Evolutionary conservation across 2,888 invertebrate genomes (phyloP), one percentile per base, ranked within the genome.

Genomic region (Andrena marginata): DNA sequence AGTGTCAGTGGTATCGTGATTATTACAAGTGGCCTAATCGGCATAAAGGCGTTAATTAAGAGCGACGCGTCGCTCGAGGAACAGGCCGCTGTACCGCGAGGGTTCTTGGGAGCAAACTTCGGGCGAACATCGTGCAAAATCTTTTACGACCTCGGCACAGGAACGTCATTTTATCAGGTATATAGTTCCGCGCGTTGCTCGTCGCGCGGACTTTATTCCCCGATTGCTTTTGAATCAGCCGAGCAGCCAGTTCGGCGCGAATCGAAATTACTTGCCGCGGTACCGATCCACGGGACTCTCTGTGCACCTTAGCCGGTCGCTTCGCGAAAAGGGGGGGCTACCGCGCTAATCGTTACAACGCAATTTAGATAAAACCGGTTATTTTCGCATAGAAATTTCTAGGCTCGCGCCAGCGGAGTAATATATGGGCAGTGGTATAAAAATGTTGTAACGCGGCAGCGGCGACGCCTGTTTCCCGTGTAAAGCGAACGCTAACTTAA

Each of bases 11-110:
- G 79, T 71, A 76, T 74, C 86, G 83, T 76, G 85, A 83, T 85
- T 78, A 86, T 86, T 84, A 83, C 79, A 80, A 86, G 76, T 79
- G 77, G 71, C 70, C 86, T 85, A 84, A 86, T 85, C 84, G 86
- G 69, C 74, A 75, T 56, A 48, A 76, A 86, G 86, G 86, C 86
- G 86, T 86, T 85, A 84, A 86, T 86, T 86, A 85, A 86, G 81
- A 83, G 81, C 80, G 80, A 76, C 86, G 79, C 75, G 64, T 20
- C 42, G 26, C 10, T 33, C 13, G 20, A 8, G 49, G 51, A 51
- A 33, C 33, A 31, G 60, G 33, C 60, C 31, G 31, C 33, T n/a
- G 33, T 10, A 20, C 20, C 2, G 54, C 7, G 20, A 54, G 56
- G 10, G 26, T 20, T 64, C 42, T 26, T 48, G 23, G 16, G 13